phyloP scores from a whole-genome alignment of 2,797 vertebrate species.

The Melopsittacus undulatus region DNA sequence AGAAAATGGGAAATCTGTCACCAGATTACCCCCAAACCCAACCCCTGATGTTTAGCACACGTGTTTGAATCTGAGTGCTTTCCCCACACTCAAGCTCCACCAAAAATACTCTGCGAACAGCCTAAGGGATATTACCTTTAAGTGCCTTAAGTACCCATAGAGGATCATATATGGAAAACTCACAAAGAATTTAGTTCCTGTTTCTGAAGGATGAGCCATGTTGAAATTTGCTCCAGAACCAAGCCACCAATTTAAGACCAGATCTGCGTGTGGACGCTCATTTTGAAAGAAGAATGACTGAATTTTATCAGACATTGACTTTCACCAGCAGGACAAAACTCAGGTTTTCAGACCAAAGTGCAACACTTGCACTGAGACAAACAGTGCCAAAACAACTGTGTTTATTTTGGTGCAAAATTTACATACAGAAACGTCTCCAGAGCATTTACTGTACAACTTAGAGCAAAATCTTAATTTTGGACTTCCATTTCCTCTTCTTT shows the following conservation, averaged over 20 bases:
- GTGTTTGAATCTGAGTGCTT: neutral
- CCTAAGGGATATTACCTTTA: neutral
- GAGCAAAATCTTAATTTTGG: neutral
- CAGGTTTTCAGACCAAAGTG: neutral
- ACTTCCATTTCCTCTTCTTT: conserved; percentile 53
- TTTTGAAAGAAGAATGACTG: neutral
- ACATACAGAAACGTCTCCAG: neutral
- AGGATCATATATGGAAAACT: neutral
- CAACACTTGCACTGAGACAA: neutral
- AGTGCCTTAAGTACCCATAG: neutral
- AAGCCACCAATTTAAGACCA: neutral
- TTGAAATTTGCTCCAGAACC: neutral
- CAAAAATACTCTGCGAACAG: neutral
- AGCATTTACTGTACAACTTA: neutral
- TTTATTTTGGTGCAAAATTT: conserved; percentile 46
- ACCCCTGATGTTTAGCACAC: neutral
- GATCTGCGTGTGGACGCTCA: neutral
- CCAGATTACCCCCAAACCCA: neutral
- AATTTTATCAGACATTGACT: neutral
- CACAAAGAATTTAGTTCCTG: neutral
- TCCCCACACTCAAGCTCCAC: accelerated
- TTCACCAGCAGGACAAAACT: neutral
- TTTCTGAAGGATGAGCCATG: neutral
- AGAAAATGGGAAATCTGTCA: neutral
- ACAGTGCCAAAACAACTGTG: neutral